phyloP scores from a whole-genome alignment of 2,888 invertebrate species.

The Capitulum mitella region DNA sequence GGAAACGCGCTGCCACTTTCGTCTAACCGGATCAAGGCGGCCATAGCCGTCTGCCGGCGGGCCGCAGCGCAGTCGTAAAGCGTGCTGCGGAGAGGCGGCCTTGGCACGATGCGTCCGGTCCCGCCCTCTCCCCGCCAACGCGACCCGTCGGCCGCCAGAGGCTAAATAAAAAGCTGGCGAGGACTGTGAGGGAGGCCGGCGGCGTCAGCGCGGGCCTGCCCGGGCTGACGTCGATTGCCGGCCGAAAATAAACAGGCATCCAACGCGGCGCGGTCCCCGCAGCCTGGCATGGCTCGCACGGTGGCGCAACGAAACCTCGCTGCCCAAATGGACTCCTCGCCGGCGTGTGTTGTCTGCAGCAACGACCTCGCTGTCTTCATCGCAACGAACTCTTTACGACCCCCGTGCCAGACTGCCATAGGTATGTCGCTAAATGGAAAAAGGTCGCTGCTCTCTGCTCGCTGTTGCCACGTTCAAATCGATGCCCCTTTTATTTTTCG shows the following conservation, averaged over 20 bases:
- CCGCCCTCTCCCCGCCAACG: not conserved
- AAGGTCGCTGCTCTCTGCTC: too few relatives aligned
- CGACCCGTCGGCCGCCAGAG: not conserved
- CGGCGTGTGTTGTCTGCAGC: too few relatives aligned
- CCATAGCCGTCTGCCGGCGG: not conserved
- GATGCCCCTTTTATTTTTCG: too few relatives aligned
- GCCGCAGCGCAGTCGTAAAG: too few relatives aligned
- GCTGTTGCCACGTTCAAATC: too few relatives aligned
- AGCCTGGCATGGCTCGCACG: not conserved
- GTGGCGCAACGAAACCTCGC: too few relatives aligned
- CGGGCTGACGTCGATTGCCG: not conserved
- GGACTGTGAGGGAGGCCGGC: not conserved
- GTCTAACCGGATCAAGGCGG: not conserved
- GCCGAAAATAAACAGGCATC: not conserved
- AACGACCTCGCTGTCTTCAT: too few relatives aligned
- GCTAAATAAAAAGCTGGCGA: constrained; percentile 1
- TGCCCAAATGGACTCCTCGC: too few relatives aligned
- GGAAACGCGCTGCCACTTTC: not conserved
- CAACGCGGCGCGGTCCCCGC: not conserved
- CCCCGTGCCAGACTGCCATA: too few relatives aligned
- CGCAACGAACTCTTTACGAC: too few relatives aligned
- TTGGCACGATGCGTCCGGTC: not conserved
- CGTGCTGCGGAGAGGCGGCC: not conserved
- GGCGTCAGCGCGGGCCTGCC: not conserved
- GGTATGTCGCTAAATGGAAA: too few relatives aligned